Percentiles rank a stretch among this genome's conserved stretches.
Evolutionary conservation across 1,140 invertebrate genomes (phyloP).

Genomic region (Cyrtorhinus lividipennis): DNA sequence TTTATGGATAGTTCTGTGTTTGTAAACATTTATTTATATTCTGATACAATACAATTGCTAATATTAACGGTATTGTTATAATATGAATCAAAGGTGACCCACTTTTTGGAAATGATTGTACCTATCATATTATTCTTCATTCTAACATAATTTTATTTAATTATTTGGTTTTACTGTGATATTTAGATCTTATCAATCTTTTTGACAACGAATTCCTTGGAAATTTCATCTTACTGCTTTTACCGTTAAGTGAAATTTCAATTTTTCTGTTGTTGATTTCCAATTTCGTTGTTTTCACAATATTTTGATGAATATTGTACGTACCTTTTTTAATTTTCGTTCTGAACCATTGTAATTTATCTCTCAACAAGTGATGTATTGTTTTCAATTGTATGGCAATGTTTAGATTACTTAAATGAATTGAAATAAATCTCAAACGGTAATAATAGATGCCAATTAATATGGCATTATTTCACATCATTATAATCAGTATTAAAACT

Average conservation of each 20-base stretch:
- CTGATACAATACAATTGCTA: not conserved
- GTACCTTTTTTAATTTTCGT: no score
- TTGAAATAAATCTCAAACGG: no score
- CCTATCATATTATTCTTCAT: not conserved
- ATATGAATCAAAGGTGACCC: not conserved
- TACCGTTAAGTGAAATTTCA: no score
- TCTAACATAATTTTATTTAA: not conserved
- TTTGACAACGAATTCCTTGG: not conserved
- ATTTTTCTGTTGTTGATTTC: no score
- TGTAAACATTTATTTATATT: not conserved
- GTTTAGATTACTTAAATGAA: no score
- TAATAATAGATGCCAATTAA: not conserved
- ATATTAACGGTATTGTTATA: not conserved
- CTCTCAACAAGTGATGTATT: no score
- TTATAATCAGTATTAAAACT: not conserved
- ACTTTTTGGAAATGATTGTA: not conserved
- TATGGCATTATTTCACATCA: not conserved
- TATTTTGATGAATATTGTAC: no score
- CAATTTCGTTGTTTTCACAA: no score
- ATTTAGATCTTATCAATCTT: conserved; percentile 12
- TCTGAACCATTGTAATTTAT: not conserved
- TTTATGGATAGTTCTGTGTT: not conserved
- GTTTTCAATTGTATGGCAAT: no score
- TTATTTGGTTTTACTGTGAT: conserved; percentile 9
- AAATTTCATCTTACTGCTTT: no score